Conservation (phyloP, 2,113 vertebrate species). For the Tupaia tana region DNA sequence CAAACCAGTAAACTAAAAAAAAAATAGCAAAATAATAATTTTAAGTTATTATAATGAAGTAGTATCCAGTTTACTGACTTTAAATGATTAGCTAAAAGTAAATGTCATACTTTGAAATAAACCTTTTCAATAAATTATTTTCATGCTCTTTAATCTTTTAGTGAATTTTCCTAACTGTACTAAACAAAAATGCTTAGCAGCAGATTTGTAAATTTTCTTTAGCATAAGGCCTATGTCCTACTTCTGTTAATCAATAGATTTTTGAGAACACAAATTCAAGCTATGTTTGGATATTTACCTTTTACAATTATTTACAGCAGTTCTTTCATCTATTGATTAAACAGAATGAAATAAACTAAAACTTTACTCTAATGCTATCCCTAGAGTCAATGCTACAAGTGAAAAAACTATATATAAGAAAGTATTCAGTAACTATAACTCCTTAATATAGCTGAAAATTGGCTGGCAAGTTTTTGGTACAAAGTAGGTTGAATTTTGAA, state of each 20-base stretch:
- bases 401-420: background rate
- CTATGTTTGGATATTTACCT: background rate
- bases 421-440: background rate
- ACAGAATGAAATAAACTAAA: background rate
- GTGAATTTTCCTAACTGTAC: background rate
- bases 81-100: constrained; percentile 24
- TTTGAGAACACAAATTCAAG: constrained; percentile 36
- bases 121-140: background rate
- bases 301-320: background rate
- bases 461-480: background rate
- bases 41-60: background rate
- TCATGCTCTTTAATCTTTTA: background rate
- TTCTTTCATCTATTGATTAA: constrained; percentile 32
- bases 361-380: background rate
- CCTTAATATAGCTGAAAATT: background rate
- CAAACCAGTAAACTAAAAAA: constrained; percentile 44
- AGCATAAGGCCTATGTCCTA: background rate
- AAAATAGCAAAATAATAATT: background rate
- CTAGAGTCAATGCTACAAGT: background rate
- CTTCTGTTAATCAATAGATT: constrained; percentile 26
- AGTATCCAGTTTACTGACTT: constrained; percentile 1
- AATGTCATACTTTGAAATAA: constrained; percentile 27
- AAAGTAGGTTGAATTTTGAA: background rate
- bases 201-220: constrained; percentile 3
- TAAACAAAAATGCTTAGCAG: constrained; percentile 26